Percentiles rank a stretch among this genome's conserved stretches.
Evolutionary conservation across 2,797 vertebrate genomes (phyloP).

Genomic region (Centroberyx gerrardi): DNA sequence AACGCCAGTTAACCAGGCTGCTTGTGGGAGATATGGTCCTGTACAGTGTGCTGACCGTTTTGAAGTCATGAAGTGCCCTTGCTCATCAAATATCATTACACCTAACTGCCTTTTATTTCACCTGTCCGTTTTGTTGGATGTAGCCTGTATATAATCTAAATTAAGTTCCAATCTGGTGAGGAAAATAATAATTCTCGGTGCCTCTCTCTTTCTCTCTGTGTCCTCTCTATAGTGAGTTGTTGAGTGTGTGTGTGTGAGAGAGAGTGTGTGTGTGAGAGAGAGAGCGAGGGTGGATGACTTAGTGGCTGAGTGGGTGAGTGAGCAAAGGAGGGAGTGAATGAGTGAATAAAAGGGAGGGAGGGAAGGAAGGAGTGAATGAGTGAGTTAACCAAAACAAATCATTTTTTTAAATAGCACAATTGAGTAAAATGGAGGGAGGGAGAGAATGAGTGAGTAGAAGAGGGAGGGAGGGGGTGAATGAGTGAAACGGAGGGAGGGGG

Average conservation of each 20-base stretch:
- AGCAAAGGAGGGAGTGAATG: constrained; percentile 3
- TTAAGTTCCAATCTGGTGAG: not conserved
- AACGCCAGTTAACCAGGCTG: constrained; percentile 1
- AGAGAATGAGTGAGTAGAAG: constrained; percentile 16
- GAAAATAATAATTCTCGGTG: not conserved
- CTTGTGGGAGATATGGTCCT: constrained; percentile 23
- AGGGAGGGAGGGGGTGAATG: constrained; percentile 33
- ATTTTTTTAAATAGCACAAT: no score
- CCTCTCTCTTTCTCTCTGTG: constrained; percentile 19
- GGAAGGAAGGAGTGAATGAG: constrained; percentile 38
- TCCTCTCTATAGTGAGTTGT: constrained; percentile 27
- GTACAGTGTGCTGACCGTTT: not conserved
- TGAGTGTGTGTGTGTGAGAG: constrained; percentile 7
- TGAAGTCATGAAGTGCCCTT: constrained; percentile 22
- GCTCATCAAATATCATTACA: constrained; percentile 6
- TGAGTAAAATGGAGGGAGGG: not conserved
- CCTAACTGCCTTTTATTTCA: not conserved
- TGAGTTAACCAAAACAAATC: not conserved
- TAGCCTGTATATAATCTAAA: not conserved
- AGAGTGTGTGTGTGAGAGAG: not conserved
- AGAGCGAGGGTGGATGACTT: not conserved
- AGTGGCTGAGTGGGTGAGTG: constrained; percentile 21
- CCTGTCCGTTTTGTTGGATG: not conserved
- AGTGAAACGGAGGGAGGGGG: constrained; percentile 21
- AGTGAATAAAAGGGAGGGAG: not conserved